These are phyloP conservation scores for Achatina immaculata DNA, from an alignment of 1,140 invertebrate genomes.

Conservation along the genomic window DNA sequence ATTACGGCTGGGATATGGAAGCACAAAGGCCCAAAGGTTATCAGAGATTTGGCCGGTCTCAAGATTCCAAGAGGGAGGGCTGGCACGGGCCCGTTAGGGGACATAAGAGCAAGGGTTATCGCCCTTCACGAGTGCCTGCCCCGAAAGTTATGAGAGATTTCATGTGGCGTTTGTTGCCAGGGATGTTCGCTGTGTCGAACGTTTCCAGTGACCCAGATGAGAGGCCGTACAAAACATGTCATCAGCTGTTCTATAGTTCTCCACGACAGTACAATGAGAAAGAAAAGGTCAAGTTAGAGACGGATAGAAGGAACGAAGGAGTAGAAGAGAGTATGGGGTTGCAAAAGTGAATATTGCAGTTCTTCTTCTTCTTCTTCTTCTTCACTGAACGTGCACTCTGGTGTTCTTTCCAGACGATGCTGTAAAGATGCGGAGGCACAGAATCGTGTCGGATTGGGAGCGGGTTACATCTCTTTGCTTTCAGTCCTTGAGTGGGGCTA, in stretches of 20 bases:
- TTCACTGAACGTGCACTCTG: too few relatives aligned
- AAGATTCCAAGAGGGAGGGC: background rate
- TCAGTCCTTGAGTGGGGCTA: too few relatives aligned
- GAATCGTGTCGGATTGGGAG: too few relatives aligned
- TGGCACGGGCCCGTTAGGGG: background rate
- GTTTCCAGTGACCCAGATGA: slow-evolving; percentile 8
- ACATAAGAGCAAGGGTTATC: slow-evolving; percentile 10
- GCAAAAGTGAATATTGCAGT: too few relatives aligned
- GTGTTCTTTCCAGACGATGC: too few relatives aligned
- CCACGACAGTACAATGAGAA: background rate
- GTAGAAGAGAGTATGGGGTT: too few relatives aligned
- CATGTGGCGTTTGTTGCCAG: background rate
- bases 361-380: too few relatives aligned
- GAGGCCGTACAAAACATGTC: background rate
- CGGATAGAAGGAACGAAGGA: background rate
- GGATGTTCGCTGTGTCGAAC: background rate
- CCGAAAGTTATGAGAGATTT: slow-evolving; percentile 17
- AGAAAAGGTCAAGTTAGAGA: background rate
- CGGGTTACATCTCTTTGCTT: too few relatives aligned
- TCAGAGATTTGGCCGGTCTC: slow-evolving; percentile 16
- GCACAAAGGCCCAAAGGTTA: slow-evolving; percentile 32
- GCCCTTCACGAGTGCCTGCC: background rate
- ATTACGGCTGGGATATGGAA: background rate
- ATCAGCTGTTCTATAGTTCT: background rate
- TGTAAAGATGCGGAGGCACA: too few relatives aligned